phyloP scores from a whole-genome alignment of 2,888 invertebrate species.

The Elgonia sp. region DNA sequence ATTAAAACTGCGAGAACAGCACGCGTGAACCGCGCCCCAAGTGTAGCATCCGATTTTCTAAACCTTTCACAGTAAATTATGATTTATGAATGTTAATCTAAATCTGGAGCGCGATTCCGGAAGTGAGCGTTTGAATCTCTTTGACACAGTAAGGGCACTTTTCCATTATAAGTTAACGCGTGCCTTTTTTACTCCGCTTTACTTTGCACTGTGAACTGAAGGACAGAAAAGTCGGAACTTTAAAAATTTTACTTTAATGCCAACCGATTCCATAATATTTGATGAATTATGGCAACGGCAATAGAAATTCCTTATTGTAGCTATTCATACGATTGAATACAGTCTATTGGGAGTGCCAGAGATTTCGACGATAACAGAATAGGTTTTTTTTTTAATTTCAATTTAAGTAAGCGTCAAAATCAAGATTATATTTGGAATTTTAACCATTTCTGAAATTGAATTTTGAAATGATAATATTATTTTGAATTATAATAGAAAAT shows the following conservation, averaged over 20 bases:
- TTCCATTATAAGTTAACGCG: slow-evolving; percentile 70
- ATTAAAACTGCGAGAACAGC: slow-evolving; percentile 50
- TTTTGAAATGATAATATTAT: too few species aligned
- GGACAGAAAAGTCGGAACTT: neutral
- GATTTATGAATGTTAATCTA: slow-evolving; percentile 75
- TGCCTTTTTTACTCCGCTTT: slow-evolving; percentile 17
- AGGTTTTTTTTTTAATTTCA: too few species aligned
- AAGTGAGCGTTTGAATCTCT: slow-evolving; percentile 62
- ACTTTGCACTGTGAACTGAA: neutral
- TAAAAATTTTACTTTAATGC: neutral
- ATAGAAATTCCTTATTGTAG: too few species aligned
- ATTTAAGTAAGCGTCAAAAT: too few species aligned
- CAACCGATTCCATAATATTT: neutral
- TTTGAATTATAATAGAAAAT: too few species aligned
- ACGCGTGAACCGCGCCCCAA: slow-evolving; percentile 39
- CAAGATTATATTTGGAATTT: too few species aligned
- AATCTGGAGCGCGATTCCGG: slow-evolving; percentile 63
- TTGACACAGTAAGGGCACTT: slow-evolving; percentile 57
- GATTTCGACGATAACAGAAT: too few species aligned
- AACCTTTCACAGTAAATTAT: slow-evolving; percentile 66
- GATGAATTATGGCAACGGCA: too few species aligned
- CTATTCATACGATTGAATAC: too few species aligned
- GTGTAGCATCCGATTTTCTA: slow-evolving; percentile 53
- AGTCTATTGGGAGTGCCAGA: too few species aligned
- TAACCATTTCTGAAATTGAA: too few species aligned